A percentile compares a stretch with the other conserved stretches of the same genome.
These are phyloP conservation scores for Liparis tanakae DNA, from an alignment of 2,797 vertebrate species.

Conservation along the genomic window DNA sequence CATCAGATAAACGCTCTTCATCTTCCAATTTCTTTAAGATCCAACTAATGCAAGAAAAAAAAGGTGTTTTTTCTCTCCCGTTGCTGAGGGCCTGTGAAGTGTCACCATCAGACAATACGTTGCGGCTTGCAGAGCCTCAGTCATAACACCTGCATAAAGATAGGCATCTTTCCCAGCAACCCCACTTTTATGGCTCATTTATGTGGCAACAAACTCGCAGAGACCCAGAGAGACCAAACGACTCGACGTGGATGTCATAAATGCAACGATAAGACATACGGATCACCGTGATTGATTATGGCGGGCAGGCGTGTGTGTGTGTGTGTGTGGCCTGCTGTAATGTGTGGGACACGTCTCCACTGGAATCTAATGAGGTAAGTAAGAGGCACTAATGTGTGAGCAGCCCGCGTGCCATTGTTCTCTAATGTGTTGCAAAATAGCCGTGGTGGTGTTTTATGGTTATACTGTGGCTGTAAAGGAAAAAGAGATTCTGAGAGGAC, in stretches of 20 bases:
- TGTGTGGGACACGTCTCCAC: conserved; percentile 22
- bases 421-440: conserved; percentile 63
- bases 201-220: conserved; percentile 74
- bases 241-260: conserved; percentile 49
- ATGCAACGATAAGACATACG: conserved; percentile 58
- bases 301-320: conserved; percentile 26
- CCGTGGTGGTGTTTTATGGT: conserved; percentile 69
- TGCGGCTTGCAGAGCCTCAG: conserved; percentile 69
- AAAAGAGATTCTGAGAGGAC: conserved; percentile 15
- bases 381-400: conserved; percentile 35
- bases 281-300: conserved; percentile 43
- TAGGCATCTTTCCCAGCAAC: conserved; percentile 80
- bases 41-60: background rate
- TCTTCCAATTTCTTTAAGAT: conserved; percentile 13
- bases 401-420: conserved; percentile 29
- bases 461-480: conserved; percentile 69
- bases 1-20: conserved; percentile 46
- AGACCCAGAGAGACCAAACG: conserved; percentile 64
- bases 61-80: conserved; percentile 37
- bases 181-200: conserved; percentile 79
- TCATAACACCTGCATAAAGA: conserved; percentile 85
- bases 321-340: conserved; percentile 35
- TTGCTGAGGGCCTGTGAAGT: conserved; percentile 58
- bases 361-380: conserved; percentile 44
- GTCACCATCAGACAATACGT: conserved; percentile 69